Percentiles rank a stretch among this genome's conserved stretches.
Conservation (phyloP, 2,888 invertebrate genomes). For the Limnephilus lunatus region DNA sequence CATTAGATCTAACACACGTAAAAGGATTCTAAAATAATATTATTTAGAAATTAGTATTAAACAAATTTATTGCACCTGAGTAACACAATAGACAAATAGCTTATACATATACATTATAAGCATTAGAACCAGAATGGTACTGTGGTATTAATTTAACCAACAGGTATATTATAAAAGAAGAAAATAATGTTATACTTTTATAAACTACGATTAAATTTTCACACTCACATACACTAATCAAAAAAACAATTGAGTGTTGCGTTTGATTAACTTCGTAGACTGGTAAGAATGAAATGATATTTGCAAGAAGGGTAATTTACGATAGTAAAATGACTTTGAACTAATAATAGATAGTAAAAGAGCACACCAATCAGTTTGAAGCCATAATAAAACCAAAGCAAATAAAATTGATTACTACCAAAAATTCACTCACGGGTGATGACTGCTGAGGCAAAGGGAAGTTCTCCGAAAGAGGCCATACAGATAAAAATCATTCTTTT, state of each 20-base stretch:
- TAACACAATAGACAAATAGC: not conserved
- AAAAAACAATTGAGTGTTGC: not conserved
- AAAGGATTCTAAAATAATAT: conserved; percentile 5
- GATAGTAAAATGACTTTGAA: not conserved
- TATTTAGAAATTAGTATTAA: not conserved
- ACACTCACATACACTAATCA: not conserved
- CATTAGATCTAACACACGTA: conserved; percentile 21
- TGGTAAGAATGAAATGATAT: not conserved
- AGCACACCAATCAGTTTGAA: not conserved
- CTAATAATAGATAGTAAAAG: not conserved
- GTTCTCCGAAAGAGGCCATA: not conserved
- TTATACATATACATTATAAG: not conserved
- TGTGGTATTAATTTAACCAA: not conserved
- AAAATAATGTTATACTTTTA: not conserved
- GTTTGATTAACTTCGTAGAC: no score
- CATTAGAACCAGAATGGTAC: not conserved
- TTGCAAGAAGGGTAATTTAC: not conserved
- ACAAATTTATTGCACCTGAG: not conserved
- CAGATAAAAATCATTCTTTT: not conserved
- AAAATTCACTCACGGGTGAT: not conserved
- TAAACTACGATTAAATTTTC: not conserved
- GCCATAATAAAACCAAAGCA: not conserved
- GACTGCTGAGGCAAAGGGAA: not conserved
- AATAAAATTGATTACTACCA: not conserved
- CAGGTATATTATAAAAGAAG: not conserved